phyloP scores from a whole-genome alignment of 35 echinoderm and acorn worm species.

The Stichopus chloronotus region DNA sequence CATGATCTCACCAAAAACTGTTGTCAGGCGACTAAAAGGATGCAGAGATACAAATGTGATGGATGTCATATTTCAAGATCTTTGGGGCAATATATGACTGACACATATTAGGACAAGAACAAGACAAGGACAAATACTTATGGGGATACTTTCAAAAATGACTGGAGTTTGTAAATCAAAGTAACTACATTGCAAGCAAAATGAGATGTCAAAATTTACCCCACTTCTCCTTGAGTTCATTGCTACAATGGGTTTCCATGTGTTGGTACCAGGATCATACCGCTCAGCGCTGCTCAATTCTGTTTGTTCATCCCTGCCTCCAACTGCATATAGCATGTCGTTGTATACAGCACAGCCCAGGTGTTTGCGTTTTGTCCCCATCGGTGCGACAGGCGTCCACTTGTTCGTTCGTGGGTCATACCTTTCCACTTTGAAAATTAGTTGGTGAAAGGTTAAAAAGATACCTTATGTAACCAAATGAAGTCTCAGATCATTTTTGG shows the following conservation, averaged over 20 bases:
- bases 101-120: too few species aligned
- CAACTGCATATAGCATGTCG: slow-evolving; percentile 99
- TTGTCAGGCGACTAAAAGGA: too few species aligned
- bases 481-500: too few species aligned
- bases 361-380: slow-evolving; percentile 96
- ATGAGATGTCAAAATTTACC: too few species aligned
- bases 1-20: too few species aligned
- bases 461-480: background rate
- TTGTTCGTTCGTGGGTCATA: slow-evolving; percentile 97
- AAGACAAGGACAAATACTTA: too few species aligned
- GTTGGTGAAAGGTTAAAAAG: background rate
- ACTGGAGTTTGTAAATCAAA: too few species aligned
- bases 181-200: too few species aligned
- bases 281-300: slow-evolving; percentile 97
- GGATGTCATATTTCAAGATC: too few species aligned
- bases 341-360: slow-evolving; percentile 98
- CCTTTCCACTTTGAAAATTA: slow-evolving; percentile 73
- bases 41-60: too few species aligned
- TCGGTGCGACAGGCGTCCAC: slow-evolving; percentile 96
- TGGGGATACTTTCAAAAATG: too few species aligned
- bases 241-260: slow-evolving; percentile 97
- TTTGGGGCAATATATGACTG: too few species aligned
- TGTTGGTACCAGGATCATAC: slow-evolving; percentile 93
- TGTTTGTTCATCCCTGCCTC: slow-evolving; percentile 95
- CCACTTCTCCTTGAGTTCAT: slow-evolving; percentile 99